Evolutionary conservation across 2,888 invertebrate species (phyloP).

Genomic region (Acrobasis consociella): DNA sequence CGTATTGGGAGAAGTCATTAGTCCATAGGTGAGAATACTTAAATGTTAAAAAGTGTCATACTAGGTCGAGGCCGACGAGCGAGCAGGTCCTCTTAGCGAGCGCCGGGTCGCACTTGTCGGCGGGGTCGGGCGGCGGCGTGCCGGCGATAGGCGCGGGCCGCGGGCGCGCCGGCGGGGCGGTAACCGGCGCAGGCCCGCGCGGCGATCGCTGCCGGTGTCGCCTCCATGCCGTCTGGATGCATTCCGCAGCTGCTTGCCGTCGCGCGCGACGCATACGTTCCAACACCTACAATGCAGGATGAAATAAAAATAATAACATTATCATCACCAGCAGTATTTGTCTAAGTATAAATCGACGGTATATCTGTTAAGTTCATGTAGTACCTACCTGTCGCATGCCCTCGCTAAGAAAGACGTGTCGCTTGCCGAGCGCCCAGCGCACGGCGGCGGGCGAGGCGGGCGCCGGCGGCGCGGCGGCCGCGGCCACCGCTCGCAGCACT

Average conservation of each 20-base stretch:
- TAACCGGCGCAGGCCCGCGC: conserved; percentile 40
- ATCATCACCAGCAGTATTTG: no score
- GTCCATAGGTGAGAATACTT: no score
- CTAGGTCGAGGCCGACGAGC: conserved; percentile 94
- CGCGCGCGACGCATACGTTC: conserved; percentile 91
- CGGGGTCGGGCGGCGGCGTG: conserved; percentile 92
- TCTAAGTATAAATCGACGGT: no score
- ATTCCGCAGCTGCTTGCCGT: conserved; percentile 90
- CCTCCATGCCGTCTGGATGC: conserved; percentile 93
- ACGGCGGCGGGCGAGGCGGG: conserved; percentile 84
- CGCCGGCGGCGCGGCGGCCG: conserved; percentile 90
- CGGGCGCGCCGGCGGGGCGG: conserved; percentile 84
- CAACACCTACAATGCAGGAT: conserved; percentile 85
- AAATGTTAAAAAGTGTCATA: conserved; percentile 53
- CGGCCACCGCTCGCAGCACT: conserved; percentile 90
- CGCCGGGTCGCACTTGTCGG: conserved; percentile 93
- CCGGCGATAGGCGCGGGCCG: conserved; percentile 95
- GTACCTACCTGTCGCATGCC: conserved; percentile 92
- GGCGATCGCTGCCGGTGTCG: conserved; percentile 86
- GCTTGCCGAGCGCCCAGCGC: conserved; percentile 95
- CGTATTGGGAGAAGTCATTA: no score
- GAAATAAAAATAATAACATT: no score
- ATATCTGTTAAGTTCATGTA: no score
- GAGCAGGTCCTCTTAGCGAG: conserved; percentile 95
- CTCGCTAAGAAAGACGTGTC: conserved; percentile 97